A percentile compares a stretch with the other conserved stretches of the same genome.
phyloP scores from a whole-genome alignment of 2,113 vertebrate species.

The Pseudorectes ferrugineus region DNA sequence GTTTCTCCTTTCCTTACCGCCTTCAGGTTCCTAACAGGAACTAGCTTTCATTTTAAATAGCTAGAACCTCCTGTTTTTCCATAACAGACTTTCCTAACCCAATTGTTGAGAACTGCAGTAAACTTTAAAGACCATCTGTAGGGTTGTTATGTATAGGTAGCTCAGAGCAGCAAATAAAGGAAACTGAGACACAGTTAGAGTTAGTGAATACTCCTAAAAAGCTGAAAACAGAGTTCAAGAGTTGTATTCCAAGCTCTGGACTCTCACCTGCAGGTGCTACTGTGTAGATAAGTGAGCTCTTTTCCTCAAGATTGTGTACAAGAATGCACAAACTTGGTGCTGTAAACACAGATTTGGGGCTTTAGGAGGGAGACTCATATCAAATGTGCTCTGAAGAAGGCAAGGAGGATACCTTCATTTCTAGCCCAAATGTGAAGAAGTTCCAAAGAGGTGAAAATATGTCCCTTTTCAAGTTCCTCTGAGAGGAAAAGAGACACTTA shows the following conservation, averaged over 20 bases:
- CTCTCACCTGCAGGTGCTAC: not conserved
- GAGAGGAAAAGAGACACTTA: not conserved
- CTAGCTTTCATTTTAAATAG: not conserved
- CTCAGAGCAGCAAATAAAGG: not conserved
- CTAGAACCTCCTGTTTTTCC: not conserved
- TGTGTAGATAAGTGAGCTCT: not conserved
- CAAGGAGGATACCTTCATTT: not conserved
- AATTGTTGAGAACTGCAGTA: not conserved
- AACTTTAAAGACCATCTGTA: conserved; percentile 5
- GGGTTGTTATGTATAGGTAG: not conserved
- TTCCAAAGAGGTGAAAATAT: not conserved
- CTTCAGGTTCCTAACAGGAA: not conserved
- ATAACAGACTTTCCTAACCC: not conserved
- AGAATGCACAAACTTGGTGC: not conserved
- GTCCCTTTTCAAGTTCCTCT: not conserved
- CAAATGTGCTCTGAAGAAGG: not conserved
- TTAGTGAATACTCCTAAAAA: not conserved
- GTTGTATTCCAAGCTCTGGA: not conserved
- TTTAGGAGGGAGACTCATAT: not conserved
- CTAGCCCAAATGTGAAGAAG: not conserved
- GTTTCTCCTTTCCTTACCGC: not conserved
- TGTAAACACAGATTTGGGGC: not conserved
- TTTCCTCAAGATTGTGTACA: not conserved
- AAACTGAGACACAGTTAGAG: not conserved
- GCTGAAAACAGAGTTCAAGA: not conserved